A percentile compares a stretch with the other conserved stretches of the same genome.
These are phyloP conservation scores for Bovichtus diacanthus DNA, from an alignment of 2,797 vertebrate genomes.

Conservation along the genomic window DNA sequence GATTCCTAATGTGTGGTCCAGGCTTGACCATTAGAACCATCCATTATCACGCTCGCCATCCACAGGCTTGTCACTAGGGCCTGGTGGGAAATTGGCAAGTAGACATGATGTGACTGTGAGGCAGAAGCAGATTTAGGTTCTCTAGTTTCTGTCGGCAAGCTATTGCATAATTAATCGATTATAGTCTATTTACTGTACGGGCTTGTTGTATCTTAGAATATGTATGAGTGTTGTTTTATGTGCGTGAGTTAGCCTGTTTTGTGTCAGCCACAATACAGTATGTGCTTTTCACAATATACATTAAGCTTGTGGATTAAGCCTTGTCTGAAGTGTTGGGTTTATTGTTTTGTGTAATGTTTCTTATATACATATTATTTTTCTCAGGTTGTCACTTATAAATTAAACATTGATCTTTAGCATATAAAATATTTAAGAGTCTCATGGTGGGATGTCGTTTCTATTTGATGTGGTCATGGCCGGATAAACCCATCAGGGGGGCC, in stretches of 20 bases:
- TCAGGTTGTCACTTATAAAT: background rate
- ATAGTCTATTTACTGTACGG: constrained; percentile 30
- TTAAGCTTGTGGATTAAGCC: constrained; percentile 13
- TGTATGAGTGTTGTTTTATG: constrained; percentile 47
- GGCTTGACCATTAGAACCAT: constrained; percentile 87
- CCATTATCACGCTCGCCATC: constrained; percentile 86
- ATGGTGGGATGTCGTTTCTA: background rate
- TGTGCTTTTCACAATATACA: constrained; percentile 18
- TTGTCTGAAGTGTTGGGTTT: constrained; percentile 8
- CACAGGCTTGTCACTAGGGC: constrained; percentile 79
- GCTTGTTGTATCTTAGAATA: constrained; percentile 50
- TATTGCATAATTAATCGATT: constrained; percentile 71
- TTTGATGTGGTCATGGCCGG: background rate
- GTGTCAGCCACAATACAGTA: constrained; percentile 39
- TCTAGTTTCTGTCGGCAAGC: constrained; percentile 64
- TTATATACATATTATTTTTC: background rate
- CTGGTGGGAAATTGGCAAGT: constrained; percentile 78
- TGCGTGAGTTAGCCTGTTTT: constrained; percentile 27
- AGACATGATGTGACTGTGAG: constrained; percentile 72
- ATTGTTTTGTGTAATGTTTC: background rate
- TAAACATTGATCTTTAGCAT: constrained; percentile 5
- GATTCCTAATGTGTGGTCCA: constrained; percentile 88
- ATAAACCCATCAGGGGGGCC: constrained; percentile 20
- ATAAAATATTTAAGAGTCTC: constrained; percentile 5
- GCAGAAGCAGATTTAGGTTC: constrained; percentile 67